Evolutionary conservation across 2,888 invertebrate species (phyloP), one percentile per base, ranked within the genome.

Genomic region (Sylvicola cinctus): DNA sequence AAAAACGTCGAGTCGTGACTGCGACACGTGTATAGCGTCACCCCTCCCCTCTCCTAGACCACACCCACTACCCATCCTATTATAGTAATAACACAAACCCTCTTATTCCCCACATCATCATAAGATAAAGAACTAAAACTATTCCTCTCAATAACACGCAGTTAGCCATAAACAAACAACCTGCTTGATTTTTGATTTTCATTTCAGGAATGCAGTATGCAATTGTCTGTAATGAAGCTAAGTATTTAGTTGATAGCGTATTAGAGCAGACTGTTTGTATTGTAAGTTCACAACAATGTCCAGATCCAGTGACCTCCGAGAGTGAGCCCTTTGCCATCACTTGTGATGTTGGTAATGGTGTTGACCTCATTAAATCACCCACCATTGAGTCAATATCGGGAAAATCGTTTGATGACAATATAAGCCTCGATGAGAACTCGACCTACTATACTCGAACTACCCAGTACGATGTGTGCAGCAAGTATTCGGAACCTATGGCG

Each of bases 341-440:
- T 39, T 56, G 54, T 43, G 55, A 55, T 43, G 49, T 56, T 39
- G 20, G 20, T 8, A 49, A 43, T 42, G 55, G 53, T 38, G 46
- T 51, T 39, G 53, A 54, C 47, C 50, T 55, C 37, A 49, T 54
- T 39, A 55, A 55, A 44, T 54, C 54, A 40, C 55, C 56, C 41
- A 55, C 55, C 34, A 53, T 55, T 45, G 55, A 56, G 44, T 55
- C 56, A 42, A 51, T 55, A 47, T 55, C 58, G 32, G 55, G 58
- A 39, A 55, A 51, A 48, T 55, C 54, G 38, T 55, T 55, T 41
- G 55, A 58, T 45, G 55, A 55, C 43, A 55, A 53, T 49, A 46
- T 53, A 43, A 55, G 54, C 46, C 50, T 50, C 20, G 20, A 20
- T 8, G 20, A 20, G 5, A 20, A 20, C 20, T n/a, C n/a, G n/a